phyloP scores from a whole-genome alignment of 2,797 vertebrate species.

The Acomys russatus region DNA sequence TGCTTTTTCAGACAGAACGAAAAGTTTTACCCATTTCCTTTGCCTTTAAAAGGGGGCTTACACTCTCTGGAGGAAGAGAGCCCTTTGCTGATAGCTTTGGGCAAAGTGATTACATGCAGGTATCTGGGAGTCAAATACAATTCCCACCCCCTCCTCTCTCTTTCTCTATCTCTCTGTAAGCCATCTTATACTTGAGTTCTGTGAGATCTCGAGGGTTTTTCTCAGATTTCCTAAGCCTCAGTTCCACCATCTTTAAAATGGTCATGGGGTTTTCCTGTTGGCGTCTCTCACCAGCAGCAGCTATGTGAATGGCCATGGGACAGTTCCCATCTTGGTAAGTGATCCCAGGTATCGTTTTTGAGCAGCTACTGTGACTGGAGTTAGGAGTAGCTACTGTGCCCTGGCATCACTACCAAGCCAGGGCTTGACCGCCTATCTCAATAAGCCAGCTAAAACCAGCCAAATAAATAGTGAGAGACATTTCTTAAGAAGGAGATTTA shows the following conservation, averaged over 20 bases:
- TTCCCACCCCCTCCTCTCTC: not conserved
- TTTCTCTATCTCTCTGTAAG: not conserved
- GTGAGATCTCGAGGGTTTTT: slow-evolving; percentile 24
- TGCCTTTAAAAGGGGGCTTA: slow-evolving; percentile 70
- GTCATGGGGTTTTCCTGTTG: not conserved
- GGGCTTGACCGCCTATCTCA: not conserved
- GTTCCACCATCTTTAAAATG: not conserved
- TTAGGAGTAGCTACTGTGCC: not conserved
- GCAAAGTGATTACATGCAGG: slow-evolving; percentile 43
- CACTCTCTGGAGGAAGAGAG: slow-evolving; percentile 44
- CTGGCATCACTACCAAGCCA: not conserved
- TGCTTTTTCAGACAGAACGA: slow-evolving; percentile 74
- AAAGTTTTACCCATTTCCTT: slow-evolving; percentile 77
- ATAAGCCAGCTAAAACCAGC: not conserved
- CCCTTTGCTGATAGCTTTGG: slow-evolving; percentile 38
- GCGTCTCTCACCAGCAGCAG: not conserved
- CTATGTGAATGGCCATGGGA: not conserved
- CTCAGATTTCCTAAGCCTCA: slow-evolving; percentile 11
- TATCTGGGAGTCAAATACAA: not conserved
- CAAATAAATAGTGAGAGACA: not conserved
- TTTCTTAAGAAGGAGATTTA: not conserved
- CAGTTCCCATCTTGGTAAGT: not conserved
- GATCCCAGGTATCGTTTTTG: not conserved
- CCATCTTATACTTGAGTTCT: not conserved
- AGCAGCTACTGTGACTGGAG: not conserved